Percentiles rank a stretch among this genome's conserved stretches.
These are phyloP conservation scores for Mesitornis unicolor DNA, from an alignment of 2,113 vertebrate species.

Conservation along the genomic window DNA sequence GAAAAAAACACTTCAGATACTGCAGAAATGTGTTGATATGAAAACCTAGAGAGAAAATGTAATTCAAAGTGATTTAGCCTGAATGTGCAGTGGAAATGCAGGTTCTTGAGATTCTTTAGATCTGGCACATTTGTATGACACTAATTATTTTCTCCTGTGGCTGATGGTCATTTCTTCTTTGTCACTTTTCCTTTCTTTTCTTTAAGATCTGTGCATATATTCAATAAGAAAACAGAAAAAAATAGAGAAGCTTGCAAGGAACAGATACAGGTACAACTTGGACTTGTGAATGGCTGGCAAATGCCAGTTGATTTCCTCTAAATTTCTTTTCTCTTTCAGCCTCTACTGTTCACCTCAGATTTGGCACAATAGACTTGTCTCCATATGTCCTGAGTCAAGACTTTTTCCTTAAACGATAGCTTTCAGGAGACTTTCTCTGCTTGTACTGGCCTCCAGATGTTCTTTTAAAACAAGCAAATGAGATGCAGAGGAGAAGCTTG, in stretches of 20 bases:
- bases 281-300: not conserved
- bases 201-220: not conserved
- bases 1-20: not conserved
- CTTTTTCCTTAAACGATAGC: not conserved
- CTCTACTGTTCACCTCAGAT: not conserved
- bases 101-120: not conserved
- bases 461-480: not conserved
- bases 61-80: not conserved
- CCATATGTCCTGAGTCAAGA: rapidly evolving
- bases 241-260: not conserved
- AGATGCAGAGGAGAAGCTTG: not conserved
- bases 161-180: not conserved
- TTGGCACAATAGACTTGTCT: not conserved
- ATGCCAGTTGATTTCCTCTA: not conserved
- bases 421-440: not conserved
- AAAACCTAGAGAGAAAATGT: not conserved
- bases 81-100: not conserved
- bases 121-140: not conserved
- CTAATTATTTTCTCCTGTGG: not conserved
- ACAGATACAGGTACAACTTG: not conserved
- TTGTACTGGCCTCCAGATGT: not conserved
- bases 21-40: not conserved
- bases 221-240: not conserved
- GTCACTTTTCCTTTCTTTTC: not conserved
- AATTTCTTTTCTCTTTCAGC: not conserved